Base-by-base conservation (phyloP, 2,113 vertebrate genomes). In the Trematomus loennbergii region DNA sequence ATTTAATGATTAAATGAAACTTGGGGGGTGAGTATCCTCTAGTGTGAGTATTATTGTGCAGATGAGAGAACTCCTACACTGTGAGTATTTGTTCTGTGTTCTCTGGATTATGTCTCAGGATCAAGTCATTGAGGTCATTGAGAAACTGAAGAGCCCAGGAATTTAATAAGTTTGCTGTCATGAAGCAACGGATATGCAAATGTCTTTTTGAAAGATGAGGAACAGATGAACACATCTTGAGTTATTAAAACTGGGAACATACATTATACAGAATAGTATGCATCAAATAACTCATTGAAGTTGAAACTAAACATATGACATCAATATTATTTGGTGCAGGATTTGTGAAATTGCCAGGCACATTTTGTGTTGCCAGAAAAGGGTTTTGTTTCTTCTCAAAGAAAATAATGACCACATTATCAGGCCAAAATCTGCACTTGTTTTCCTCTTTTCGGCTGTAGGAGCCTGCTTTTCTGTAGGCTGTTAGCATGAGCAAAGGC, bases 341-440 rank as follows among this genome's bases (percentile, higher is more conserved):
- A 15, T 83, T 45, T 0, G 3, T 81, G 13, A 83, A 78, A 75
- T 70, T 63, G 73, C 72, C 76, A 86, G 75, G 75, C 75, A 72
- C 25, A 17, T 66, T 58, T 62, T 55, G 55, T 54, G 64, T 80
- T 83, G 80, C 88, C 87, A 87, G 18, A 82, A 8, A 67, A 77
- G 62, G 49, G 68, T 86, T 80, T 87, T 78, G 78, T 82, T 87
- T 83, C 77, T 79, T 68, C 69, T 87, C 83, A 83, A 79, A 78
- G 68, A 83, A 89, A 90, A 83, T 81, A 85, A 89, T 74, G 87
- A 74, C 55, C 0, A 1, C 40, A 75, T 70, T 83, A 91, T 91
- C 90, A 60, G 61, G 82, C 78, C 61, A 61, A 79, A 83, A 87
- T 88, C 87, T 81, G 60, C 57, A 22, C 63, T 88, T 85, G 78